These are phyloP conservation scores for Siniperca chuatsi DNA, from an alignment of 2,113 vertebrate species.

Conservation along the genomic window DNA sequence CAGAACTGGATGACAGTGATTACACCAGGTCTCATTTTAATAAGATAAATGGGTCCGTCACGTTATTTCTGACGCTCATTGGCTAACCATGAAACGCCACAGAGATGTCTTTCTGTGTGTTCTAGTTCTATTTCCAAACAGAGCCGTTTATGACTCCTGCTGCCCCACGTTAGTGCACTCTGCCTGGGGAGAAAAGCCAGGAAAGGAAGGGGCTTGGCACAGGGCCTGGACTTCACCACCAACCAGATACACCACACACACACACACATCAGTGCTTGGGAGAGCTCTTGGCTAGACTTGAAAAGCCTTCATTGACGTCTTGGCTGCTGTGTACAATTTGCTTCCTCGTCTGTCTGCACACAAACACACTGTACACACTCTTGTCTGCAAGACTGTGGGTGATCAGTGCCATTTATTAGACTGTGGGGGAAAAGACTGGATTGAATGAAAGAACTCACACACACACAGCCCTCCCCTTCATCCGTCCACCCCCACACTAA, in stretches of 20 bases:
- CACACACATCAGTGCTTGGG: slow-evolving; percentile 26
- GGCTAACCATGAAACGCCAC: not conserved
- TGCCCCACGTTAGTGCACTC: slow-evolving; percentile 65
- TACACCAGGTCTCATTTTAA: not conserved
- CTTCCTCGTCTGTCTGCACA: slow-evolving; percentile 70
- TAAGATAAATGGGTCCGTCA: not conserved
- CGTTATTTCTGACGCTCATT: not conserved
- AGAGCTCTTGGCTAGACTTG: slow-evolving; percentile 76
- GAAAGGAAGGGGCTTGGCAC: slow-evolving; percentile 70
- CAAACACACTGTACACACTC: slow-evolving; percentile 15
- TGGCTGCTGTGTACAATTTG: slow-evolving; percentile 76
- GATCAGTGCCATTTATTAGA: slow-evolving; percentile 72
- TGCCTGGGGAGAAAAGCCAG: slow-evolving; percentile 66
- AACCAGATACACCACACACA: slow-evolving; percentile 33
- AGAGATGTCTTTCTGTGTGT: not conserved
- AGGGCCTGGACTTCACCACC: slow-evolving; percentile 46
- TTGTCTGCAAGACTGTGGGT: slow-evolving; percentile 74
- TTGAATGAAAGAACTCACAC: slow-evolving; percentile 53
- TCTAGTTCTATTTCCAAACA: slow-evolving; percentile 21
- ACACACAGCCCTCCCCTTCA: slow-evolving; percentile 24
- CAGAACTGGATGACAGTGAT: not conserved
- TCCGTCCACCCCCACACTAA: slow-evolving; percentile 43
- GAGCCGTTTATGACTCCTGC: slow-evolving; percentile 72
- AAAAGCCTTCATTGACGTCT: slow-evolving; percentile 70
- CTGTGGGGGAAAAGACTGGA: slow-evolving; percentile 56